Conservation (phyloP, 2,888 invertebrate species). For the Mesorhabditis spiculigera region DNA sequence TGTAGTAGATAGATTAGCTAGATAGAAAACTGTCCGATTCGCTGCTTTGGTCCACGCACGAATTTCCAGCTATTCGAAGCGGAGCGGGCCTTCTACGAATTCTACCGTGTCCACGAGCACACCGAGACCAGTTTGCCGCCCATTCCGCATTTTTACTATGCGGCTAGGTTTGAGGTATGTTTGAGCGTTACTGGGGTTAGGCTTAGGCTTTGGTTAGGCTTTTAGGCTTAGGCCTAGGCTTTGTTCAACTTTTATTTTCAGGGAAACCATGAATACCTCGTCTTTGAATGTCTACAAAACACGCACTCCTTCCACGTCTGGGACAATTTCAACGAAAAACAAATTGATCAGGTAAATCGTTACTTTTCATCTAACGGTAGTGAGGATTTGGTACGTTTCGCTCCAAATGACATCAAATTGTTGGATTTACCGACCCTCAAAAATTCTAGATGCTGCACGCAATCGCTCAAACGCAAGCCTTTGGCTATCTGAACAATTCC, state of each 20-base stretch:
- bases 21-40: too few species aligned
- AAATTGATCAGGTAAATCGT: constrained; percentile 2
- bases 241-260: neutral
- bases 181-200: too few species aligned
- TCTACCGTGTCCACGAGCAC: neutral
- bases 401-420: too few species aligned
- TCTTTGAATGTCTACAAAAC: neutral
- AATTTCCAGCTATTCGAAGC: constrained; percentile 2
- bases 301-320: neutral
- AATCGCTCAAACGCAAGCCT: constrained; percentile 1
- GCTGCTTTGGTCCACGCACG: neutral
- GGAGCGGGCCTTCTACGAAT: neutral
- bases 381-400: too few species aligned
- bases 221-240: too few species aligned
- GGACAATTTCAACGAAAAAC: constrained; percentile 4
- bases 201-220: too few species aligned
- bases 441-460: neutral
- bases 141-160: constrained; percentile 1
- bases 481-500: neutral
- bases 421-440: neutral
- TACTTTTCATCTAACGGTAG: too few species aligned
- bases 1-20: too few species aligned
- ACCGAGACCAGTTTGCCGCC: neutral
- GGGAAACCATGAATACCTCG: constrained; percentile 6
- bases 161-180: neutral